Base-by-base conservation (phyloP, 30 jellyfish, hydroid and myxozoan species). In the Aurelia aurita region DNA sequence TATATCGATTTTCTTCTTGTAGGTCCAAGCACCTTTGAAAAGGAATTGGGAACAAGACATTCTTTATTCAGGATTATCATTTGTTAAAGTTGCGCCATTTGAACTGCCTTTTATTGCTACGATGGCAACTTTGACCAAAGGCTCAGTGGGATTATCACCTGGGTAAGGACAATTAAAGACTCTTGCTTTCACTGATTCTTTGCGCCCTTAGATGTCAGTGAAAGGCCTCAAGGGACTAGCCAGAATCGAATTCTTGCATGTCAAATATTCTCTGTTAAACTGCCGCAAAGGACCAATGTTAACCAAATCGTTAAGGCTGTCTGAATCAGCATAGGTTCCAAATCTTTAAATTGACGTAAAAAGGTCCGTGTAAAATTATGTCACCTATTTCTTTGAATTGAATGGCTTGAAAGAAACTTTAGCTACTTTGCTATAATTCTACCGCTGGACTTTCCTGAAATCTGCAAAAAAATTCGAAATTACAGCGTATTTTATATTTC, bases 1-100 rank as follows among this genome's bases (percentile, higher is more conserved):
- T 55, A 6, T 47, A 47, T 8, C n/a, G 32, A 7, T 59, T 27
- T 64, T 21, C 51, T 18, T 34, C 34, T 46, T 57, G 20, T 53
- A 90, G 97, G 89, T 90, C 31, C 77, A 79, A 58, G 89, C 97
- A 31, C 70, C 97, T 5, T 14, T 80, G 2, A 85, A 85, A 39
- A 25, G 58, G 58, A 72, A 60, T 27, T 93, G 98, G 98, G 96
- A 82, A 54, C 92, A 93, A 51, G 96, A 87, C 43, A 43, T 72
- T 22, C 72, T 79, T 13, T 69, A 80, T 45, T 64, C 91, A n/a
- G 98, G 97, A 21, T 72, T 79, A 59, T 85, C 97, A 20, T 72
- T 87, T 60, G 93, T 93, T 0, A 75, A 95, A 67, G 61, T 93
- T 32, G 87, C 96, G 2, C 96, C 97, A 8, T 82, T 85, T 51